phyloP scores from a whole-genome alignment of 2,113 vertebrate species.

The Felis catus region F.catus_Fca126_mat1.0 CM031411.1:14316501-14317000 shows the following conservation, averaged over 20 bases:
- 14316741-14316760: not conserved
- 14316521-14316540: not conserved
- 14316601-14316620: not conserved
- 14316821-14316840: not conserved
- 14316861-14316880: not conserved
- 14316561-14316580: not conserved
- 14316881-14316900: not conserved
- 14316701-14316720: not conserved
- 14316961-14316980: too few species aligned
- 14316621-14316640: conserved; percentile 21
- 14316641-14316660: not conserved
- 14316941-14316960: too few species aligned
- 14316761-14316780: not conserved
- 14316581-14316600: not conserved
- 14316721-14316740: not conserved
- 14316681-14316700: not conserved
- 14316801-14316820: not conserved
- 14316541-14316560: not conserved
- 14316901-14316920: not conserved
- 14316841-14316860: not conserved
- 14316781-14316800: not conserved
- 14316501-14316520: not conserved
- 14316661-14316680: not conserved
- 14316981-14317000: too few species aligned
- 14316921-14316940: too few species aligned